These are phyloP conservation scores for Ormyrus pomaceus DNA, from an alignment of 2,888 invertebrate species.

Conservation along the genomic window DNA sequence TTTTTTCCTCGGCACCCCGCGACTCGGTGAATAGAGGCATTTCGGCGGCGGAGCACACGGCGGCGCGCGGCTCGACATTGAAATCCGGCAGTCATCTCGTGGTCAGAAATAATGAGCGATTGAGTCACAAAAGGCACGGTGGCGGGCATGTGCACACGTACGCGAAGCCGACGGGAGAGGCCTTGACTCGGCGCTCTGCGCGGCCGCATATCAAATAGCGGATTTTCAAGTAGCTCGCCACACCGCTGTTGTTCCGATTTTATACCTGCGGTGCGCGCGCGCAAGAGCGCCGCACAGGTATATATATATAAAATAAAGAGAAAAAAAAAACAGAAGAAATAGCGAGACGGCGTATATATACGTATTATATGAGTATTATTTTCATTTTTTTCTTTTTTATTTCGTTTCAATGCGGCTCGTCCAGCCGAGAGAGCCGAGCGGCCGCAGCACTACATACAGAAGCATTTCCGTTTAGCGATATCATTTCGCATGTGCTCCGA, in stretches of 20 bases:
- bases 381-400: not conserved
- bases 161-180: not conserved
- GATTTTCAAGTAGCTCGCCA: conserved; percentile 49
- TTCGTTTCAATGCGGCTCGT: not conserved
- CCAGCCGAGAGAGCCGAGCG: not conserved
- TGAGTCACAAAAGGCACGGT: conserved; percentile 48
- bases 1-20: not conserved
- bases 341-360: too few relatives aligned
- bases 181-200: conserved; percentile 37
- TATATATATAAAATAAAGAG: too few relatives aligned
- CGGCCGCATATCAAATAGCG: conserved; percentile 52
- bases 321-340: too few relatives aligned
- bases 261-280: conserved; percentile 25
- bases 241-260: conserved; percentile 41
- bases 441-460: conserved; percentile 21
- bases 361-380: not conserved
- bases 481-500: conserved; percentile 55
- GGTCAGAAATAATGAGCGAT: conserved; percentile 16
- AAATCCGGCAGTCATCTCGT: conserved; percentile 13
- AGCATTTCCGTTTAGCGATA: conserved; percentile 56
- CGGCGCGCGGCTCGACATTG: not conserved
- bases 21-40: conserved; percentile 23
- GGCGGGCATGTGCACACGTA: not conserved
- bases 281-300: not conserved
- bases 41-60: not conserved